phyloP scores from a whole-genome alignment of 1,140 invertebrate species.

The Drosophila jambulina region DNA sequence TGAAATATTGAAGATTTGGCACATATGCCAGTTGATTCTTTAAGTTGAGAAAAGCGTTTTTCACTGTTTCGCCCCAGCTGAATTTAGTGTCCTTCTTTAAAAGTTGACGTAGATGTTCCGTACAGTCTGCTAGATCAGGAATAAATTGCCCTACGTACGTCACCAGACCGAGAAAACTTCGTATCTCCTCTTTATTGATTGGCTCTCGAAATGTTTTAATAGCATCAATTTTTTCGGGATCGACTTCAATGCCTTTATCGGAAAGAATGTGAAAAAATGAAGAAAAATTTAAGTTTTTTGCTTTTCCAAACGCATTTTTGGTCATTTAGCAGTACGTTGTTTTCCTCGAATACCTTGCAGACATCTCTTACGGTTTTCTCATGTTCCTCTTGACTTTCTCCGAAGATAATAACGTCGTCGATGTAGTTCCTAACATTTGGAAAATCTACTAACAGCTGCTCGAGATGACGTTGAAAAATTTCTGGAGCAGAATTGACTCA shows the following conservation, averaged over 20 bases:
- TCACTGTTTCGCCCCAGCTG: slow-evolving; percentile 14
- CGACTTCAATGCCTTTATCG: too few species aligned
- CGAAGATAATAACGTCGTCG: slow-evolving; percentile 79
- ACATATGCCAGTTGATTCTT: slow-evolving; percentile 18
- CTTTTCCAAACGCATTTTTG: slow-evolving; percentile 21
- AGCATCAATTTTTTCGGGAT: too few species aligned
- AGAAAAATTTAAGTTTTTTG: slow-evolving; percentile 13
- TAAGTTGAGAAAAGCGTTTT: slow-evolving; percentile 21
- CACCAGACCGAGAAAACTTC: too few species aligned
- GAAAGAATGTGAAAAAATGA: too few species aligned
- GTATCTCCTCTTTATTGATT: slow-evolving; percentile 25
- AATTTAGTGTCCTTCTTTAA: slow-evolving; percentile 17
- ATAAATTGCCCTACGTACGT: slow-evolving; percentile 43
- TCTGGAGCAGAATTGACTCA: slow-evolving; percentile 28
- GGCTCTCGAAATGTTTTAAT: slow-evolving; percentile 15
- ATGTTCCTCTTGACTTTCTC: slow-evolving; percentile 54
- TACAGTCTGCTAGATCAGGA: slow-evolving; percentile 25
- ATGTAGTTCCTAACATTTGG: slow-evolving; percentile 23
- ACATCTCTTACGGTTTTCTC: slow-evolving; percentile 56
- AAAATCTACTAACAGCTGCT: neutral
- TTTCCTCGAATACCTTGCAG: slow-evolving; percentile 46
- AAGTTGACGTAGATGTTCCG: slow-evolving; percentile 23
- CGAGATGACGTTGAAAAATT: slow-evolving; percentile 23
- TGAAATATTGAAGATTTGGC: slow-evolving; percentile 17
- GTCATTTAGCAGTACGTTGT: slow-evolving; percentile 42